phyloP scores from a whole-genome alignment of 2,888 invertebrate genomes.

The Mythimna ferrago region DNA sequence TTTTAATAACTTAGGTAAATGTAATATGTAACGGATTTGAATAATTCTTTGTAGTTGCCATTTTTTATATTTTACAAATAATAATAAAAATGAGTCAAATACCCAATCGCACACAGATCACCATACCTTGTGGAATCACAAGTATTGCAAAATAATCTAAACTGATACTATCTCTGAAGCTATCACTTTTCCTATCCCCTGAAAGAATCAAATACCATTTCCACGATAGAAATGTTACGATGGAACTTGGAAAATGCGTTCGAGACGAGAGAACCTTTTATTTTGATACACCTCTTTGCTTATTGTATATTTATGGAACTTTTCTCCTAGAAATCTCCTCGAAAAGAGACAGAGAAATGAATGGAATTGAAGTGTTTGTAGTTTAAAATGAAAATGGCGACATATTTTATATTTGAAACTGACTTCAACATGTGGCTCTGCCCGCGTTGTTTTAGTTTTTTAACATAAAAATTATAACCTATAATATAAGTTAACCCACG shows the following conservation, averaged over 20 bases:
- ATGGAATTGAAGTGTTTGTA: slow-evolving; percentile 20
- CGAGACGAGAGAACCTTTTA: slow-evolving; percentile 42
- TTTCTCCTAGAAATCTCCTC: slow-evolving; percentile 13
- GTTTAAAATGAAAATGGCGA: not conserved
- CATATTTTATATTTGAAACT: not conserved
- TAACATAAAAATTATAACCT: no score
- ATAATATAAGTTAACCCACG: no score
- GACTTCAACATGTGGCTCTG: no score
- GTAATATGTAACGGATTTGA: no score
- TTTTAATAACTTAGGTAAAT: no score
- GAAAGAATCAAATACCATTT: slow-evolving; percentile 32
- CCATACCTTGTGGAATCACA: not conserved
- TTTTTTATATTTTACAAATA: no score
- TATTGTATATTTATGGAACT: slow-evolving; percentile 50
- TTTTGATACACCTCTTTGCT: slow-evolving; percentile 59
- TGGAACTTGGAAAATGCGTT: slow-evolving; percentile 11
- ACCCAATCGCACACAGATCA: no score
- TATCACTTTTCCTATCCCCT: slow-evolving; percentile 3
- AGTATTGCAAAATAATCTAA: slow-evolving; percentile 13
- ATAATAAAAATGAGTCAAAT: no score
- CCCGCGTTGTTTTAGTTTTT: no score
- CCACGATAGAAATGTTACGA: slow-evolving; percentile 19
- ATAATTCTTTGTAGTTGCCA: no score
- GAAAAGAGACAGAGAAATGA: slow-evolving; percentile 11
- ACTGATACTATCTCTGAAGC: not conserved